Conservation (phyloP, 2,113 vertebrate species). For the Microtus pennsylvanicus region DNA sequence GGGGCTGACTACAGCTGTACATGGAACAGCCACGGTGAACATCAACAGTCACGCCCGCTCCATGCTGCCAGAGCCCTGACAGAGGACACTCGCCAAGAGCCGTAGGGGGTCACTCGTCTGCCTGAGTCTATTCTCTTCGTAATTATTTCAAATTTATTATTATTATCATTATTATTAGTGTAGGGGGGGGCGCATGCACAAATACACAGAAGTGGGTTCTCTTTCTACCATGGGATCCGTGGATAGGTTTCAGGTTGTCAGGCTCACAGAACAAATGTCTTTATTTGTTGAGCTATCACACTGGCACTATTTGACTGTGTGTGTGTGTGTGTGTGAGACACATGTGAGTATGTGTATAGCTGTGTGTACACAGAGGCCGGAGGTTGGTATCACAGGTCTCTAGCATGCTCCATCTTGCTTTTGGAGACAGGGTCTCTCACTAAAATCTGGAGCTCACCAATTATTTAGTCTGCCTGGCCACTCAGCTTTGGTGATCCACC, state of each 20-base stretch:
- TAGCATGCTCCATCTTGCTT: neutral
- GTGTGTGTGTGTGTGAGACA: neutral
- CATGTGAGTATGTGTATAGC: neutral
- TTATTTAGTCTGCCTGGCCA: neutral
- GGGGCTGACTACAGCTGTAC: neutral
- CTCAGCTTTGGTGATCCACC: neutral
- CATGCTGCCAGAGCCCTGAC: neutral
- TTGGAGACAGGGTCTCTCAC: neutral
- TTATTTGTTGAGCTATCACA: neutral
- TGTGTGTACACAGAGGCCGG: neutral
- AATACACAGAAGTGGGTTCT: neutral
- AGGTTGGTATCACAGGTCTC: neutral
- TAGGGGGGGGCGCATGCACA: neutral
- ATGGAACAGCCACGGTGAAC: rapidly evolving
- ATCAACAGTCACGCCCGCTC: rapidly evolving
- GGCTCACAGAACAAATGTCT: neutral
- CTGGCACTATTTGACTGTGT: neutral
- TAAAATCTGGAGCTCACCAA: neutral
- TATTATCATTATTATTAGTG: neutral
- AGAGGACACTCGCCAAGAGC: neutral
- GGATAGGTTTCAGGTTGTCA: neutral
- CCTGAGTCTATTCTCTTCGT: neutral
- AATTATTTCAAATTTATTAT: neutral
- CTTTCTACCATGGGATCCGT: neutral
- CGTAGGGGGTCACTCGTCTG: neutral